These are phyloP conservation scores for Drosophila borborema DNA, from an alignment of 2,888 invertebrate species.

Conservation along the genomic window DNA sequence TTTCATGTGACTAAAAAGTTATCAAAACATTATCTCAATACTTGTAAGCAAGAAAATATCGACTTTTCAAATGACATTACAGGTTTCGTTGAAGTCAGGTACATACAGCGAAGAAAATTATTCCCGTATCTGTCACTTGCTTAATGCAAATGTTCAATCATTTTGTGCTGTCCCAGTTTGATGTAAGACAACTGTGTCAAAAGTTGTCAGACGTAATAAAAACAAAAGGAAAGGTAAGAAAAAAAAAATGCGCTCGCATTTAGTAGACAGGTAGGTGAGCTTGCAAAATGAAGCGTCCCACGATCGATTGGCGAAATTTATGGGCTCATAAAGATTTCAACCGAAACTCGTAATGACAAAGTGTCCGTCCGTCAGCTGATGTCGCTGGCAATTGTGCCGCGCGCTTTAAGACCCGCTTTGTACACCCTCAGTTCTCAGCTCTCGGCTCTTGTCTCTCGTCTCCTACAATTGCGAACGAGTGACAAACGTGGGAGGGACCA, in stretches of 20 bases:
- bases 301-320: slow-evolving; percentile 65
- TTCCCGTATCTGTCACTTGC: slow-evolving; percentile 1
- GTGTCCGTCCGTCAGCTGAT: slow-evolving; percentile 48
- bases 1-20: neutral
- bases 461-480: slow-evolving; percentile 33
- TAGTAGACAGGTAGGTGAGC: slow-evolving; percentile 32
- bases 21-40: neutral
- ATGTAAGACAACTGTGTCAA: slow-evolving; percentile 72
- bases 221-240: slow-evolving; percentile 8
- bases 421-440: slow-evolving; percentile 12
- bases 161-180: slow-evolving; percentile 54
- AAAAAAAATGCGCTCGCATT: slow-evolving; percentile 21
- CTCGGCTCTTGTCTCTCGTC: slow-evolving; percentile 9
- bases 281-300: slow-evolving; percentile 16
- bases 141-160: slow-evolving; percentile 64
- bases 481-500: slow-evolving; percentile 53
- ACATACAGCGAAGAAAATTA: neutral
- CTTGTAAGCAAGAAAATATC: no score
- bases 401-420: slow-evolving; percentile 42
- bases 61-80: neutral
- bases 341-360: slow-evolving; percentile 68
- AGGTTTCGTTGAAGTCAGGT: slow-evolving; percentile 4
- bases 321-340: slow-evolving; percentile 77
- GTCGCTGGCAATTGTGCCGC: slow-evolving; percentile 37
- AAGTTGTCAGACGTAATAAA: slow-evolving; percentile 62